Conservation (phyloP, 2,113 vertebrate species). For the Phaethon lepturus region DNA sequence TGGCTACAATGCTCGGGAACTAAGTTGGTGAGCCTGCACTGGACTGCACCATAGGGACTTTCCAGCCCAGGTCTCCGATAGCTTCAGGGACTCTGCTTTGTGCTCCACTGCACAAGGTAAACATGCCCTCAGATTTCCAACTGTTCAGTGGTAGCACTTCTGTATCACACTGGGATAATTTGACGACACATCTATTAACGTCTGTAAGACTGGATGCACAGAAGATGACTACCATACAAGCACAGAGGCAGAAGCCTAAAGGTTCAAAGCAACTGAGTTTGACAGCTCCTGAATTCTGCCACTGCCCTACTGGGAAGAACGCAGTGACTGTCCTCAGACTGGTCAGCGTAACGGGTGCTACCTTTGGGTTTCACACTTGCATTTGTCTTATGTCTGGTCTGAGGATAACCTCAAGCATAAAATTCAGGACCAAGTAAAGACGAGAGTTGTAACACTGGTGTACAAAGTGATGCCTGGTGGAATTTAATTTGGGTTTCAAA, state of each 20-base stretch:
- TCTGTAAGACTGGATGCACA: neutral
- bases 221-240: neutral
- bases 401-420: neutral
- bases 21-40: neutral
- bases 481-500: conserved; percentile 52
- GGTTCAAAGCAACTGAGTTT: neutral
- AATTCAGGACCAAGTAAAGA: neutral
- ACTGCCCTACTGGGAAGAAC: neutral
- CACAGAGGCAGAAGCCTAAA: neutral
- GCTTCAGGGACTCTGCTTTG: neutral
- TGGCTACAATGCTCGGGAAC: neutral
- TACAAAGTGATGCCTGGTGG: neutral
- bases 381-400: neutral
- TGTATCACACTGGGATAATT: neutral
- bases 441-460: neutral
- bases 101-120: conserved; percentile 11
- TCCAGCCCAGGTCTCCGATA: neutral
- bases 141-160: neutral
- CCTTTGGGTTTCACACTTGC: neutral
- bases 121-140: neutral
- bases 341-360: neutral
- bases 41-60: neutral
- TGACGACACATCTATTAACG: conserved; percentile 36
- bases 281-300: conserved; percentile 12
- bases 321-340: neutral